Evolutionary conservation across 2,888 invertebrate species (phyloP).

Genomic region (Timandra comae): DNA sequence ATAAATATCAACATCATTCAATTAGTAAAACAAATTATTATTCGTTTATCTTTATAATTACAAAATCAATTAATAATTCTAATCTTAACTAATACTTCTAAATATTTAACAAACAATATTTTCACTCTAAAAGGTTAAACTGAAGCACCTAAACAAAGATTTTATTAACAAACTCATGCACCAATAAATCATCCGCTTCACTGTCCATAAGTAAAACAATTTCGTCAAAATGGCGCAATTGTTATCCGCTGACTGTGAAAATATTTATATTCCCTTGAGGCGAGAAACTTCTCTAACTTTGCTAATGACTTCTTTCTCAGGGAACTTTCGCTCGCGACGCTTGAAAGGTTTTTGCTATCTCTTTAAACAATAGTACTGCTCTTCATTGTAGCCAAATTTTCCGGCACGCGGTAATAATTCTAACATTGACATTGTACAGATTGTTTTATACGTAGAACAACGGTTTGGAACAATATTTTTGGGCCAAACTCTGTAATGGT

Average conservation of each 20-base stretch:
- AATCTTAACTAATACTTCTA: no score
- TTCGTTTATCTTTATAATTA: no score
- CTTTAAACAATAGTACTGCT: conserved; percentile 52
- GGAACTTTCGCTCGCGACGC: conserved; percentile 52
- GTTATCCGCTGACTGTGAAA: conserved; percentile 55
- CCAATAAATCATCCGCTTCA: conserved; percentile 28
- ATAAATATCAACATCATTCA: no score
- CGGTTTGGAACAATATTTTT: no score
- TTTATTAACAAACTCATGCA: background rate
- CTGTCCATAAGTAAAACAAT: conserved; percentile 39
- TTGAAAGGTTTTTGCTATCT: conserved; percentile 57
- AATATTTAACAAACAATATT: no score
- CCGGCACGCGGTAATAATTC: conserved; percentile 21
- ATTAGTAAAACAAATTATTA: no score
- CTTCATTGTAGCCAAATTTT: conserved; percentile 49
- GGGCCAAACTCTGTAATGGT: no score
- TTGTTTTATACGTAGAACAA: conserved; percentile 5
- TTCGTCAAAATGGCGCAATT: conserved; percentile 45
- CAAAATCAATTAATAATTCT: no score
- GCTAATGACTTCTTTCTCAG: conserved; percentile 70
- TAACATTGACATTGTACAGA: background rate
- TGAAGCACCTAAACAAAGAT: no score
- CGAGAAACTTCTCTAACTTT: conserved; percentile 56
- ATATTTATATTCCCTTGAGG: conserved; percentile 62
- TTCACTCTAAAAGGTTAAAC: no score